Evolutionary conservation across 2,113 vertebrate genomes (phyloP).

Genomic region (Megaptera novaeangliae): DNA sequence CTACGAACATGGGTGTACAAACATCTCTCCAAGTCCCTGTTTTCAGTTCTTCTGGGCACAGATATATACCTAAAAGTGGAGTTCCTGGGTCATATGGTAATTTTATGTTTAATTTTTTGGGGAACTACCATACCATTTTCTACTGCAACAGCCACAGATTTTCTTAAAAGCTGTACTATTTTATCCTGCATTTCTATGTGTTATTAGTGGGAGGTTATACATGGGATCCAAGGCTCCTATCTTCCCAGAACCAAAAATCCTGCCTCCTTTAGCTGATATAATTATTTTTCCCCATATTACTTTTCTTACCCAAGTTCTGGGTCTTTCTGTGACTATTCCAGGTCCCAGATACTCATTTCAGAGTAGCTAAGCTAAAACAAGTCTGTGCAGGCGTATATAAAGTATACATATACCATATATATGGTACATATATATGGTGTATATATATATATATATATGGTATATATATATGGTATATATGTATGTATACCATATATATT

Average conservation of each 20-base stretch:
- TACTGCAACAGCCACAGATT: neutral
- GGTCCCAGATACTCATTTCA: neutral
- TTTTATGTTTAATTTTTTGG: neutral
- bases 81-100: neutral
- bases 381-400: neutral
- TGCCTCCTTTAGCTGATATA: neutral
- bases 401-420: too few species aligned
- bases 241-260: neutral
- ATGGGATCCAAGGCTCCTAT: neutral
- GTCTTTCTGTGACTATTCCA: neutral
- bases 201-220: neutral
- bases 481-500: too few species aligned
- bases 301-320: neutral
- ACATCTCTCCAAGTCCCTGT: neutral
- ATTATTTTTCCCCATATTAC: neutral
- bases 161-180: neutral
- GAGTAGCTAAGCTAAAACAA: neutral
- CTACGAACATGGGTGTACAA: neutral
- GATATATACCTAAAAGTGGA: neutral
- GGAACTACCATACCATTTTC: neutral
- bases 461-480: too few species aligned
- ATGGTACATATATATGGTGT: too few species aligned
- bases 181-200: neutral
- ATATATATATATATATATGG: too few species aligned
- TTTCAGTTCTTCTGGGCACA: neutral